Evolutionary conservation across 2,113 vertebrate genomes (phyloP).

Genomic region (Podarcis raffonei): DNA sequence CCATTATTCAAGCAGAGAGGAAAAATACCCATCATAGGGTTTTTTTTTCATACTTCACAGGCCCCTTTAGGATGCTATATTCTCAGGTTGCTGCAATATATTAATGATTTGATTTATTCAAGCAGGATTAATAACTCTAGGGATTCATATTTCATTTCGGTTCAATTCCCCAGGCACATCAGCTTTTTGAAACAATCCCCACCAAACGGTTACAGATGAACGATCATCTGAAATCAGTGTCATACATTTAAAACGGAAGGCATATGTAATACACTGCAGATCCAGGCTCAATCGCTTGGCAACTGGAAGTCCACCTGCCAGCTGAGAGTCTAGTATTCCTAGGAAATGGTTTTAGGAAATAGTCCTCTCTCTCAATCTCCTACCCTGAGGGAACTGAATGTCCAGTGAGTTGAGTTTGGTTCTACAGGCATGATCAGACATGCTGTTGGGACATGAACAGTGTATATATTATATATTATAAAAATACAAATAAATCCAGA

Average conservation of each 20-base stretch:
- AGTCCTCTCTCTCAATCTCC: not conserved
- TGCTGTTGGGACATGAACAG: too few relatives aligned
- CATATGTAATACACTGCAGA: not conserved
- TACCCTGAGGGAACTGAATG: not conserved
- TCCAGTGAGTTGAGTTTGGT: not conserved
- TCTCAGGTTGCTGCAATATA: constrained; percentile 48
- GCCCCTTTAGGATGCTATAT: constrained; percentile 39
- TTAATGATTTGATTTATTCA: constrained; percentile 43
- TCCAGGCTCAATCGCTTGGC: constrained; percentile 13
- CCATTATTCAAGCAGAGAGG: constrained; percentile 43
- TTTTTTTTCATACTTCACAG: constrained; percentile 15
- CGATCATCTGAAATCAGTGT: constrained; percentile 30
- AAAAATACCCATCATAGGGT: constrained; percentile 23
- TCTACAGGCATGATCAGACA: not conserved
- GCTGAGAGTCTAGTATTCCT: constrained; percentile 5
- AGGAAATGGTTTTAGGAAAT: not conserved
- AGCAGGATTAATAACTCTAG: constrained; percentile 39
- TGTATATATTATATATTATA: too few relatives aligned
- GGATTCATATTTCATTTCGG: constrained; percentile 45
- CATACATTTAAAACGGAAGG: constrained; percentile 38
- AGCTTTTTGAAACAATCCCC: constrained; percentile 30
- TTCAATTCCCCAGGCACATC: constrained; percentile 26
- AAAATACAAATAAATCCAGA: too few relatives aligned
- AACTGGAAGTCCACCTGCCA: not conserved
- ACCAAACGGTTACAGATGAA: constrained; percentile 39